A percentile compares a stretch with the other conserved stretches of the same genome.
phyloP scores from a whole-genome alignment of 2,797 vertebrate genomes.

The Garrulus glandarius region DNA sequence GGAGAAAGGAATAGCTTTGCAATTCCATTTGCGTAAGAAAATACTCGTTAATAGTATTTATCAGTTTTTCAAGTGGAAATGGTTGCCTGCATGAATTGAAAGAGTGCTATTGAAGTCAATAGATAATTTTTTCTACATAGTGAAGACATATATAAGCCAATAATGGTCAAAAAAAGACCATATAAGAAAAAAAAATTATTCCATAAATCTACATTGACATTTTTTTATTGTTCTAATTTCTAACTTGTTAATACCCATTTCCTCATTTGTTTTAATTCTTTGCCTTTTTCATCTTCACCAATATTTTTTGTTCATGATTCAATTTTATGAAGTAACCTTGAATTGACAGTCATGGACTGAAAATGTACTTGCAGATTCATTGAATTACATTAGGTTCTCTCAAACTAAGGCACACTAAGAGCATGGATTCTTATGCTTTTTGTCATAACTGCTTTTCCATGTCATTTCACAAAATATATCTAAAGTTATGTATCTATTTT shows the following conservation, averaged over 20 bases:
- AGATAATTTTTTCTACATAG: background rate
- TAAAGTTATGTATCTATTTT: background rate
- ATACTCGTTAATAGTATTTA: background rate
- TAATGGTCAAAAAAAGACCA: background rate
- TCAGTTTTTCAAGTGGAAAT: background rate
- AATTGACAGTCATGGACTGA: constrained; percentile 23
- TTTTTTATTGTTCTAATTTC: background rate
- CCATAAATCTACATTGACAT: background rate
- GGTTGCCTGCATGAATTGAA: background rate
- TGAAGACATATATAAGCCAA: background rate
- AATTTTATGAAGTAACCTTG: constrained; percentile 20
- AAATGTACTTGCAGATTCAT: constrained; percentile 47
- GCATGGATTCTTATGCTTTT: constrained; percentile 27
- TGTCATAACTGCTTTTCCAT: constrained; percentile 2
- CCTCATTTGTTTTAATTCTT: background rate
- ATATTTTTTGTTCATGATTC: background rate
- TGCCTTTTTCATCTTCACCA: background rate
- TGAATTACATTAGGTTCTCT: constrained; percentile 57
- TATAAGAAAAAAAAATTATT: background rate
- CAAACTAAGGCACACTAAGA: constrained; percentile 26
- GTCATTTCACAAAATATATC: constrained; percentile 2
- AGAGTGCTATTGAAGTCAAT: background rate
- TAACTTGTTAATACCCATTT: background rate
- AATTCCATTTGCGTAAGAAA: background rate
- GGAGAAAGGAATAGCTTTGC: background rate